Evolutionary conservation across 2,888 invertebrate species (phyloP).

Genomic region (Lithophane socia): DNA sequence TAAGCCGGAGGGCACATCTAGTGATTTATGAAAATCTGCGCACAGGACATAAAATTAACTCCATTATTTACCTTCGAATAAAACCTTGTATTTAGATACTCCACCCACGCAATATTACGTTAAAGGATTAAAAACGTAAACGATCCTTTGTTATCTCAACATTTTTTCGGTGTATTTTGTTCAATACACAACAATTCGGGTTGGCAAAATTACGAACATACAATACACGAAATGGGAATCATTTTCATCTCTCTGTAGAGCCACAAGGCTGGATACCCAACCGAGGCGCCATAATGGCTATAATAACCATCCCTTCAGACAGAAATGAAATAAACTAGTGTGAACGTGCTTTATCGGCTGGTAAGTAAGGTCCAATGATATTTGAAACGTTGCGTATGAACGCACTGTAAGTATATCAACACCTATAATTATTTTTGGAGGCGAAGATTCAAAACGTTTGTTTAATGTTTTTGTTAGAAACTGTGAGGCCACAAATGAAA

Average conservation of each 20-base stretch:
- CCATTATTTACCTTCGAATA: slow-evolving; percentile 36
- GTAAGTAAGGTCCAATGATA: slow-evolving; percentile 21
- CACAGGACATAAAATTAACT: slow-evolving; percentile 45
- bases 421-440: background rate
- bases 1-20: slow-evolving; percentile 40
- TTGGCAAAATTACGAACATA: slow-evolving; percentile 29
- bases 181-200: slow-evolving; percentile 22
- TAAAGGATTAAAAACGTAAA: slow-evolving; percentile 37
- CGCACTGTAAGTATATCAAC: background rate
- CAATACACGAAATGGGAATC: slow-evolving; percentile 27
- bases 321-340: slow-evolving; percentile 54
- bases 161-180: slow-evolving; percentile 31
- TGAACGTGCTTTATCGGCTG: slow-evolving; percentile 46
- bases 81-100: slow-evolving; percentile 42
- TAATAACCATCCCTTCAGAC: slow-evolving; percentile 49
- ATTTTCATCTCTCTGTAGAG: slow-evolving; percentile 52
- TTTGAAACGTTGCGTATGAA: background rate
- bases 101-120: slow-evolving; percentile 8
- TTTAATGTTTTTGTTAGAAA: background rate
- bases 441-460: too few species aligned
- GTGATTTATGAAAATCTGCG: slow-evolving; percentile 51
- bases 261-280: slow-evolving; percentile 24
- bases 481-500: background rate
- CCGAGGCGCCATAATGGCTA: slow-evolving; percentile 31
- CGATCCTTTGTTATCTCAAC: slow-evolving; percentile 38